phyloP scores from a whole-genome alignment of 2,113 vertebrate species.

The Hemiprocne comata region DNA sequence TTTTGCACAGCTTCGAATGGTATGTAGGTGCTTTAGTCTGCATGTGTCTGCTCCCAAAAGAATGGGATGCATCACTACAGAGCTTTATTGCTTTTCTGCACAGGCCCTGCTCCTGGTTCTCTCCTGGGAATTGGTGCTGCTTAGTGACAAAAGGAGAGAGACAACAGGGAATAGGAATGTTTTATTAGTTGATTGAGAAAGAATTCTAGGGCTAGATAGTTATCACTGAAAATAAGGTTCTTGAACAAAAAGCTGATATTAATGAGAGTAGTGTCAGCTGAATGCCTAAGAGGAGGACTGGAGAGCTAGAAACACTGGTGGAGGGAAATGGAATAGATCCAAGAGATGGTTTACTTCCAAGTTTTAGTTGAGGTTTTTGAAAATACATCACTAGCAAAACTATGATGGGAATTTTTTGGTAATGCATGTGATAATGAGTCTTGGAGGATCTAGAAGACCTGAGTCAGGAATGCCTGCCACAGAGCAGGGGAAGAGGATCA shows the following conservation, averaged over 20 bases:
- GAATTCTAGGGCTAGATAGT: background rate
- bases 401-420: background rate
- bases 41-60: background rate
- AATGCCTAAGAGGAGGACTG: background rate
- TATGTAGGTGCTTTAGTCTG: background rate
- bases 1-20: background rate
- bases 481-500: background rate
- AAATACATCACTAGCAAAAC: background rate
- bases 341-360: background rate
- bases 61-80: accelerated
- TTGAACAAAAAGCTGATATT: background rate
- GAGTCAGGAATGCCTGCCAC: background rate
- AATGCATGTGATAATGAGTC: accelerated
- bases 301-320: background rate
- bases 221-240: background rate
- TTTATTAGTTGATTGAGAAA: background rate
- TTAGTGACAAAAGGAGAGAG: background rate
- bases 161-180: background rate
- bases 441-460: background rate
- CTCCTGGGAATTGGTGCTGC: background rate
- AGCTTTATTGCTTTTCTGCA: background rate
- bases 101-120: background rate
- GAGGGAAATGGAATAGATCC: background rate
- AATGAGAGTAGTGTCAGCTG: background rate
- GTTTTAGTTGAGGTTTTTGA: background rate